A percentile compares a stretch with the other conserved stretches of the same genome.
These are phyloP conservation scores for Ammospiza nelsoni DNA, from an alignment of 2,113 vertebrate species.

Conservation along the genomic window DNA sequence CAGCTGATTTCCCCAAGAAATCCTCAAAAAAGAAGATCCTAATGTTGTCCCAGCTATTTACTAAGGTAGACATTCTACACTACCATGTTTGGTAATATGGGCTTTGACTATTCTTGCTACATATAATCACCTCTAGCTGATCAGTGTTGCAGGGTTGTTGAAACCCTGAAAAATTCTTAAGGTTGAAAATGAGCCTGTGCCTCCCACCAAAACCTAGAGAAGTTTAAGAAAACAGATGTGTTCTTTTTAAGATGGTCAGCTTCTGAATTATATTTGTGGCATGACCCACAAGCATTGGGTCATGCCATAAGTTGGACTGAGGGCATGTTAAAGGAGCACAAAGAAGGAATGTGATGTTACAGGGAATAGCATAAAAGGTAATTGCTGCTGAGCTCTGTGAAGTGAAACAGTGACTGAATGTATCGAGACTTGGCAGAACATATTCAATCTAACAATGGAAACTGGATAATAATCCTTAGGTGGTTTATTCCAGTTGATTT, in stretches of 20 bases:
- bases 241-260: background rate
- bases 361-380: background rate
- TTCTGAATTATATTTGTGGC: background rate
- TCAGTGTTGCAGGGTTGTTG: background rate
- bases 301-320: background rate
- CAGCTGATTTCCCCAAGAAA: background rate
- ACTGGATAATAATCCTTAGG: background rate
- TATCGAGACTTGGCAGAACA: background rate
- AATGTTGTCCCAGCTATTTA: background rate
- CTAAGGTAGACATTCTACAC: background rate
- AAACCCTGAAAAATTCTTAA: background rate
- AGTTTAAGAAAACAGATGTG: background rate
- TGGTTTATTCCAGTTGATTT: background rate
- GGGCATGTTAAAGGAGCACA: background rate
- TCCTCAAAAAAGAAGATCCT: background rate
- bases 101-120: background rate
- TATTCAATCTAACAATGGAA: background rate
- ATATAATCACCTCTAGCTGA: background rate
- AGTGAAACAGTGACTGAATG: background rate
- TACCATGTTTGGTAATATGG: background rate
- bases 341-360: background rate
- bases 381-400: background rate
- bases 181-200: background rate
- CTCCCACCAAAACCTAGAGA: background rate
- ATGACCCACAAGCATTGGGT: background rate